Evolutionary conservation across 2,113 vertebrate species (phyloP).

Genomic region (Pedetes capensis): DNA sequence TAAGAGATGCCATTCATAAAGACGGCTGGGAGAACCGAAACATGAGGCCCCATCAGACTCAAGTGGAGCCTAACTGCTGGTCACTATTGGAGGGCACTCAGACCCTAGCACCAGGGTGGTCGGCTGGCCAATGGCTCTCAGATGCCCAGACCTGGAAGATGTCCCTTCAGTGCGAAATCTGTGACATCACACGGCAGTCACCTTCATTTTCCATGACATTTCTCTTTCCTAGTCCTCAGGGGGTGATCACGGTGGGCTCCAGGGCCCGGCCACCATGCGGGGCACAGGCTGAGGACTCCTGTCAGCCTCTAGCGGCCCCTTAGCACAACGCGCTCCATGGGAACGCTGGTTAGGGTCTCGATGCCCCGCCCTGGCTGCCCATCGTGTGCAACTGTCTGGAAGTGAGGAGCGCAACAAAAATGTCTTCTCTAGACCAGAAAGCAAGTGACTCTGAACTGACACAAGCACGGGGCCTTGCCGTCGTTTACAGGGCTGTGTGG

Average conservation of each 20-base stretch:
- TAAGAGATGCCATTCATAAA: constrained; percentile 71
- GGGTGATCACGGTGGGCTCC: no score
- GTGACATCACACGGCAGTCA: accelerated
- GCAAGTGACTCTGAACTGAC: background rate
- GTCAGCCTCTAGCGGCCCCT: background rate
- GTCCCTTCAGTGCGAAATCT: background rate
- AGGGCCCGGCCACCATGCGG: background rate
- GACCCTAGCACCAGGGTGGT: no score
- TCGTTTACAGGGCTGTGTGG: background rate
- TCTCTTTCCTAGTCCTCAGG: background rate
- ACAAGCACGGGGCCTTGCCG: accelerated
- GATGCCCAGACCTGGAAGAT: background rate
- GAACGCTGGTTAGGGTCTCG: background rate
- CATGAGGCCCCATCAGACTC: constrained; percentile 75
- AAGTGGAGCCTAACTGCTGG: background rate
- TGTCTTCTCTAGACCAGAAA: background rate
- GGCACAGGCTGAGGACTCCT: background rate
- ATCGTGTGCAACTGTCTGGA: background rate
- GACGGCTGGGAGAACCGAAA: constrained; percentile 88
- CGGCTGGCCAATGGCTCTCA: background rate
- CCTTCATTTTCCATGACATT: accelerated
- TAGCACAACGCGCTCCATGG: background rate
- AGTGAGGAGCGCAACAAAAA: background rate
- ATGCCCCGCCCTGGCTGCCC: background rate
- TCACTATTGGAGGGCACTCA: background rate